Conservation (phyloP, 2,888 invertebrate genomes). For the Doris montereyensis region DNA sequence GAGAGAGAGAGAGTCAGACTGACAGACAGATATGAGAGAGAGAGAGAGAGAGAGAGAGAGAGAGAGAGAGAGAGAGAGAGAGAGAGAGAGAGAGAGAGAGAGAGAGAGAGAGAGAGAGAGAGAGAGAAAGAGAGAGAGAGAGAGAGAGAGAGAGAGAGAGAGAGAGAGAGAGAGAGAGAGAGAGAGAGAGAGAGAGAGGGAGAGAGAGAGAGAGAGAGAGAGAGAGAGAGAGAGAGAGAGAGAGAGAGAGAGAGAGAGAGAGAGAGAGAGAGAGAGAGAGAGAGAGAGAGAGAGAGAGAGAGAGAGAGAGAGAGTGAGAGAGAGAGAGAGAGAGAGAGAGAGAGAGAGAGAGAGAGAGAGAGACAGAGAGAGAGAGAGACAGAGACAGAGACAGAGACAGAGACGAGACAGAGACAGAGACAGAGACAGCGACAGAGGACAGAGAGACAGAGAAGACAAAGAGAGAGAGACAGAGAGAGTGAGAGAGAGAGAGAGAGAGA, state of each 20-base stretch:
- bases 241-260: constrained; percentile 4
- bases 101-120: background rate
- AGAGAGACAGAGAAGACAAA: background rate
- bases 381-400: background rate
- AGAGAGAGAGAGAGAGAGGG: background rate
- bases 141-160: too few relatives aligned
- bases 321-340: constrained; percentile 9
- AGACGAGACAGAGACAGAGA: background rate
- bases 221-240: background rate
- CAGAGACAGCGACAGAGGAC: background rate
- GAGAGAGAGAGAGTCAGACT: background rate
- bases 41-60: background rate
- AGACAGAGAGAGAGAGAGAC: constrained; percentile 6
- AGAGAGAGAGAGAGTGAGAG: background rate
- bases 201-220: background rate
- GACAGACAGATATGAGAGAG: background rate
- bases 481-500: background rate
- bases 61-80: constrained; percentile 1
- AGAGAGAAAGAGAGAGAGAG: background rate
- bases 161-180: background rate
- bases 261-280: background rate
- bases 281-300: background rate
- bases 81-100: constrained; percentile 2
- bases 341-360: constrained; percentile 11
- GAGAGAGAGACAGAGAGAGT: background rate